Evolutionary conservation across 2,888 invertebrate genomes (phyloP).

Genomic region (Agrochola litura): DNA sequence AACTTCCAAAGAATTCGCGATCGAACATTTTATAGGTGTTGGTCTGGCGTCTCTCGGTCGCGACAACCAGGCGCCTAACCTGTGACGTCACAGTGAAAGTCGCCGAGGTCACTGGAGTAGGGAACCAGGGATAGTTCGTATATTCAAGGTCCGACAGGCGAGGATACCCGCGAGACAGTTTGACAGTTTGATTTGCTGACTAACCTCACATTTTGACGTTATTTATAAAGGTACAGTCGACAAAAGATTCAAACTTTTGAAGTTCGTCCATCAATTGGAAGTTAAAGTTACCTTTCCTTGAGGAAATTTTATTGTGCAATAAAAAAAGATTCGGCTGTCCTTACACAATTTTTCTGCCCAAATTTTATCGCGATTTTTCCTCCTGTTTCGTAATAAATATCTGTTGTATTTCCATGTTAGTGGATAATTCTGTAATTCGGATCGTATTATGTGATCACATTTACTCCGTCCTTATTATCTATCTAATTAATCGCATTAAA

Average conservation of each 20-base stretch:
- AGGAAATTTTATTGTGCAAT: conserved; percentile 31
- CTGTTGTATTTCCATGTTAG: conserved; percentile 1
- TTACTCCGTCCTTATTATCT: conserved; percentile 39
- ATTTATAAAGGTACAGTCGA: conserved; percentile 55
- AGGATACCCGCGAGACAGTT: conserved; percentile 46
- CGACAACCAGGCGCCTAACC: conserved; percentile 74
- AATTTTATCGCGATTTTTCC: not conserved
- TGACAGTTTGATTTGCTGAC: conserved; percentile 62
- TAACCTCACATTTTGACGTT: conserved; percentile 45
- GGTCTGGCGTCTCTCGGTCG: conserved; percentile 69
- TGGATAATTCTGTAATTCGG: conserved; percentile 12
- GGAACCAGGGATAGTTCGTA: conserved; percentile 67
- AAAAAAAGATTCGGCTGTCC: not conserved
- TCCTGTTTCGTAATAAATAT: not conserved
- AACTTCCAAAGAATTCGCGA: conserved; percentile 35
- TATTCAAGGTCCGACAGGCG: conserved; percentile 76
- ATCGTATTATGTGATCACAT: conserved; percentile 38
- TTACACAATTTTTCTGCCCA: not conserved
- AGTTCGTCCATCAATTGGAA: conserved; percentile 33
- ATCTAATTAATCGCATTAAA: conserved; percentile 57
- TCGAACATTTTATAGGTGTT: conserved; percentile 63
- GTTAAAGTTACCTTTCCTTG: conserved; percentile 13
- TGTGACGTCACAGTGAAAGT: conserved; percentile 81
- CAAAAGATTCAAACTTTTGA: conserved; percentile 41
- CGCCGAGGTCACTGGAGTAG: conserved; percentile 77